Evolutionary conservation across 2,113 vertebrate genomes (phyloP).

Genomic region (Verasper variegatus): DNA sequence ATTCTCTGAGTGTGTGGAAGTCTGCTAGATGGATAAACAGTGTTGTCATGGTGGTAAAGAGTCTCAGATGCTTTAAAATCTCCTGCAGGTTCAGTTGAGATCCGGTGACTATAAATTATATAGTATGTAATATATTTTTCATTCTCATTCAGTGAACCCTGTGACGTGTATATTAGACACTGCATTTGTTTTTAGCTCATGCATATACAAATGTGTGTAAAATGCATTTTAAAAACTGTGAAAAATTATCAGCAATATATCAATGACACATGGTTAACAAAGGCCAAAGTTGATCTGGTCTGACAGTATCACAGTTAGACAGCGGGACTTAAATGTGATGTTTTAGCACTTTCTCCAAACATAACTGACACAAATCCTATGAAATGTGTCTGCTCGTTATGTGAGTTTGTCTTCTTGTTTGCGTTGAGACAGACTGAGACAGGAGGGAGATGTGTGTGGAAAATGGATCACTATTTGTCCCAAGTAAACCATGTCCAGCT

Average conservation of each 20-base stretch:
- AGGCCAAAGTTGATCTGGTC: too few relatives aligned
- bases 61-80: neutral
- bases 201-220: too few relatives aligned
- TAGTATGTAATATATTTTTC: too few relatives aligned
- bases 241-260: too few relatives aligned
- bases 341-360: neutral
- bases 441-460: slow-evolving; percentile 2
- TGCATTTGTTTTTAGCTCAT: too few relatives aligned
- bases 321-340: neutral
- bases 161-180: too few relatives aligned
- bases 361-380: slow-evolving; percentile 2
- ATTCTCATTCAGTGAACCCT: too few relatives aligned
- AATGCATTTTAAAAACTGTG: too few relatives aligned
- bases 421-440: slow-evolving; percentile 26
- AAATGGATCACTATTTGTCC: slow-evolving; percentile 65
- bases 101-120: too few relatives aligned
- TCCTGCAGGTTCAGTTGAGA: too few relatives aligned
- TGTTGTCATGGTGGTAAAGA: neutral
- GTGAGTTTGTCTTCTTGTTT: slow-evolving; percentile 1
- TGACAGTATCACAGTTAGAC: neutral
- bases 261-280: neutral
- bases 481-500: slow-evolving; percentile 59
- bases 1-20: neutral
- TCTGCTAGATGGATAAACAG: neutral
- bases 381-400: slow-evolving; percentile 2